These are phyloP conservation scores for Osedax frankpressi DNA, from an alignment of 2,888 invertebrate species.

Conservation along the genomic window DNA sequence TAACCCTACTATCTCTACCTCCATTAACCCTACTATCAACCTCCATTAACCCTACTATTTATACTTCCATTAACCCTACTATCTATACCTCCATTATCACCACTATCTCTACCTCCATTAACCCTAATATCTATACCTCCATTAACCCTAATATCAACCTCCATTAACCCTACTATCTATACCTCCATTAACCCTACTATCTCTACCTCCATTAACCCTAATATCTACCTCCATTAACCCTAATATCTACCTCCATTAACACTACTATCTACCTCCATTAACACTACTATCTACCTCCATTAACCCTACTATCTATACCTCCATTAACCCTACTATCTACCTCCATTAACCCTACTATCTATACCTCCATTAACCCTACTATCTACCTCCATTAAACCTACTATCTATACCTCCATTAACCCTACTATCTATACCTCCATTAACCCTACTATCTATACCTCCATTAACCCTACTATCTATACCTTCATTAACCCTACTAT, in stretches of 20 bases:
- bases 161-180: constrained; percentile 24
- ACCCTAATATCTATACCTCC: constrained; percentile 23
- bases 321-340: constrained; percentile 20
- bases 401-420: constrained; percentile 3
- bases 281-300: constrained; percentile 22
- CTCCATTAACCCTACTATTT: no score
- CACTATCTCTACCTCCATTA: no score
- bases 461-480: neutral
- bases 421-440: constrained; percentile 12
- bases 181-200: no score
- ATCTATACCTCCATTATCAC: no score
- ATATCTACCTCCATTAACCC: constrained; percentile 20
- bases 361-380: constrained; percentile 2
- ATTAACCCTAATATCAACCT: constrained; percentile 24
- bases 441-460: constrained; percentile 7
- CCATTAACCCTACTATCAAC: no score
- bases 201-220: constrained; percentile 22
- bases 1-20: no score
- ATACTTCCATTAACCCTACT: no score
- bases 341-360: constrained; percentile 17
- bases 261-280: constrained; percentile 24
- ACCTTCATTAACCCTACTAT: neutral
- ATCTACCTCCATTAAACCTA: constrained; percentile 1
- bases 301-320: constrained; percentile 16
- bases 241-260: constrained; percentile 22